Evolutionary conservation across 2,797 vertebrate species (phyloP).

Genomic region (Labroides dimidiatus): DNA sequence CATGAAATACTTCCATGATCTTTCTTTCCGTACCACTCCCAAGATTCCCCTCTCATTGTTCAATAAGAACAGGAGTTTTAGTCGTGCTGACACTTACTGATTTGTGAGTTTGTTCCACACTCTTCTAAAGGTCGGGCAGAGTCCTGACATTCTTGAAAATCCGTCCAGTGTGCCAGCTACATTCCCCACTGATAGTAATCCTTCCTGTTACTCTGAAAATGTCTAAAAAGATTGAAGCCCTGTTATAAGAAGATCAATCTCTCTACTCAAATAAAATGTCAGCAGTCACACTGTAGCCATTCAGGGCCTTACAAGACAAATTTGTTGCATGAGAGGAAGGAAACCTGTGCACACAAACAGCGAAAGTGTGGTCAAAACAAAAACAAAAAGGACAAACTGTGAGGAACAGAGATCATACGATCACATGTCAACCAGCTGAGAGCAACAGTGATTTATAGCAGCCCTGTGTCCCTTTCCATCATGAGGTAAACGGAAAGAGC

Average conservation of each 20-base stretch:
- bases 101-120: slow-evolving; percentile 72
- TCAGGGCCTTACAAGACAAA: slow-evolving; percentile 24
- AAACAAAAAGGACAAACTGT: slow-evolving; percentile 12
- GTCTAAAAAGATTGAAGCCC: slow-evolving; percentile 27
- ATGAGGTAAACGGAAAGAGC: slow-evolving; percentile 84
- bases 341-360: slow-evolving; percentile 17
- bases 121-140: slow-evolving; percentile 62
- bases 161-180: slow-evolving; percentile 56
- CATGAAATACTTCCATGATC: slow-evolving; percentile 61
- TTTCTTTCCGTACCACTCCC: slow-evolving; percentile 54
- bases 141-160: slow-evolving; percentile 69
- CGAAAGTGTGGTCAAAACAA: slow-evolving; percentile 4
- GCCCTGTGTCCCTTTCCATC: slow-evolving; percentile 72
- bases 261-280: slow-evolving; percentile 20
- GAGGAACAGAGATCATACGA: slow-evolving; percentile 34
- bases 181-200: slow-evolving; percentile 58
- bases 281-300: slow-evolving; percentile 6
- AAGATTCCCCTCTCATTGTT: slow-evolving; percentile 62
- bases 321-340: slow-evolving; percentile 25
- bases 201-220: slow-evolving; percentile 56
- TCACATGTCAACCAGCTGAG: slow-evolving; percentile 58
- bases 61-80: slow-evolving; percentile 48
- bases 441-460: slow-evolving; percentile 72
- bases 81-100: slow-evolving; percentile 61
- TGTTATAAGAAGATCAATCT: slow-evolving; percentile 38